Base-by-base conservation (phyloP, 2,888 invertebrate genomes). In the Plagodis pulveraria region DNA sequence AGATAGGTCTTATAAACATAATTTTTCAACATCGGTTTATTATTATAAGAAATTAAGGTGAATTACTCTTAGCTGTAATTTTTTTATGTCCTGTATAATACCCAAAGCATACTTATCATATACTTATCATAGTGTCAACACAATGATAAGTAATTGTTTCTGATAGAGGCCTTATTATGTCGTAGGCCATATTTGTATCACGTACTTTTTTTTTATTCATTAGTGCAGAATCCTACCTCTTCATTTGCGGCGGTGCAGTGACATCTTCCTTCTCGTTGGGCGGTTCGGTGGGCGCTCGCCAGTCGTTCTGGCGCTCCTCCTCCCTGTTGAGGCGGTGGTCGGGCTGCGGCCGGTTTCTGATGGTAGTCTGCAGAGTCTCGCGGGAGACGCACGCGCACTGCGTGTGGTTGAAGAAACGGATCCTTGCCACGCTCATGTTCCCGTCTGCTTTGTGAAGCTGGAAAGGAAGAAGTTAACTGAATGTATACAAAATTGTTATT, bases 401-500 rank as follows among this genome's bases (percentile, higher is more conserved):
- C 1, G 92, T 91, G 74, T 92, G 92, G 70, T 91, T 91, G 77
- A 79, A 91, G 74, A 92, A 91, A 59, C 81, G 67, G 80, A 92
- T 86, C 4, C 83, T 78, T 0, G 87, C 84, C 0, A 79, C 73
- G 34, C 71, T 80, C 46, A 84, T 72, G 56, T 77, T 81, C 4
- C 84, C 83, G 58, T 86, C 80, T 0, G 87, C 86, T 78, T 86
- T 87, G 66, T 81, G 81, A 2, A 92, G 67, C 91, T 92, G 80
- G 5, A 77, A 81, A n/a, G 8, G 22, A 8, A 32, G 9, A 41
- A 6, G 42, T 12, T 43, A 2, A 43, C 11, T 7, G n/a, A n/a
- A n/a, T n/a, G n/a, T n/a, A n/a, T n/a, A 43, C n/a, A 10, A 11
- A 43, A 2, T 38, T 38, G 38, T 38, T 22, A 22, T 22, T 22